Evolutionary conservation across 2,797 vertebrate species (phyloP).

Genomic region (Darevskia nairensis): DNA sequence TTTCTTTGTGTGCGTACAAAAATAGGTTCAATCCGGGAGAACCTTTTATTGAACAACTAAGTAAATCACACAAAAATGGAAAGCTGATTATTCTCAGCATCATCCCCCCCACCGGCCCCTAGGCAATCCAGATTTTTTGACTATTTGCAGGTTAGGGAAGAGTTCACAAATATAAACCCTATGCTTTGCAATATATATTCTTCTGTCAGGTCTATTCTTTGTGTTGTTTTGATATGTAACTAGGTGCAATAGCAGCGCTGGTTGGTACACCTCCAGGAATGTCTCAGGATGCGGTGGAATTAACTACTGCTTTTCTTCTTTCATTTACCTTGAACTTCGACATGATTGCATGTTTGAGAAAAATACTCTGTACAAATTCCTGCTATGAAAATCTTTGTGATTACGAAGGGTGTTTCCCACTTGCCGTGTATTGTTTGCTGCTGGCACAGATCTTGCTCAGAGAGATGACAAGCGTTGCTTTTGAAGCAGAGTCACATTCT

Average conservation of each 20-base stretch:
- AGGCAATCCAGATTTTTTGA: not conserved
- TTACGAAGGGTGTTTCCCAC: conserved; percentile 31
- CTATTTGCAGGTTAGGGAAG: not conserved
- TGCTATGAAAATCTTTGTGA: conserved; percentile 33
- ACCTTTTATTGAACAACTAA: no score
- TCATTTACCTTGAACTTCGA: conserved; percentile 45
- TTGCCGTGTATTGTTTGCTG: conserved; percentile 16
- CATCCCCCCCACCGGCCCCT: not conserved
- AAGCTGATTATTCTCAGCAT: not conserved
- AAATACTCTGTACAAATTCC: conserved; percentile 36
- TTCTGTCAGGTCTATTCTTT: conserved; percentile 7
- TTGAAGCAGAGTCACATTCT: conserved; percentile 8
- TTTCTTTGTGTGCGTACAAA: not conserved
- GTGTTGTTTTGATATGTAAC: conserved; percentile 9
- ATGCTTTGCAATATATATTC: not conserved
- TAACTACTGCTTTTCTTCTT: conserved; percentile 34
- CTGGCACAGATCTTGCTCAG: conserved; percentile 11
- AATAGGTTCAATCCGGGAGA: no score
- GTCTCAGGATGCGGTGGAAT: conserved; percentile 13
- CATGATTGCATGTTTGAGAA: conserved; percentile 39
- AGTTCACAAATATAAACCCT: conserved; percentile 2
- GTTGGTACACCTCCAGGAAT: conserved; percentile 2
- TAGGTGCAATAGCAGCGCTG: conserved; percentile 11
- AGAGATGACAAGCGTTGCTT: conserved; percentile 3
- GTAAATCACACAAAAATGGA: no score